phyloP scores from a whole-genome alignment of 2,888 invertebrate species.

The Rhagonycha fulva region DNA sequence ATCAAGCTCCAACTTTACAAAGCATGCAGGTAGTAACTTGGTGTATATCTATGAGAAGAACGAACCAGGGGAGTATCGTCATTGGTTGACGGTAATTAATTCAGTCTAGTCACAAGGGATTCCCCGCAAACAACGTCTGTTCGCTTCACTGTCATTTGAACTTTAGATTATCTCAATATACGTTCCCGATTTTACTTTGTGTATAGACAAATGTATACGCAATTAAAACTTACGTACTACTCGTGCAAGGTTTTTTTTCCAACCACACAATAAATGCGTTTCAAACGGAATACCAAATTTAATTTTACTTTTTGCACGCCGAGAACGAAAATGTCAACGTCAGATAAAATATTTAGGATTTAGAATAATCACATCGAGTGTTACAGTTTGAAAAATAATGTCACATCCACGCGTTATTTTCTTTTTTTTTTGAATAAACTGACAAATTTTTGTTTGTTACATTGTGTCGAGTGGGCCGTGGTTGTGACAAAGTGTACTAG shows the following conservation, averaged over 20 bases:
- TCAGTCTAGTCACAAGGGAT: conserved; percentile 46
- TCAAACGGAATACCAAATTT: not conserved
- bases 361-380: not conserved
- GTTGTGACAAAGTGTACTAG: conserved; percentile 51
- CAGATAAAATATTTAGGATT: conserved; percentile 2
- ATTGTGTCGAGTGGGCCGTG: conserved; percentile 42
- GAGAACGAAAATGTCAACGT: not conserved
- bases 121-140: conserved; percentile 44
- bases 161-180: conserved; percentile 38
- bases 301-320: not conserved
- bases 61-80: conserved; percentile 34
- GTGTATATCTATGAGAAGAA: conserved; percentile 18
- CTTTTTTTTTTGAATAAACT: conserved; percentile 22
- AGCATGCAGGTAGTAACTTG: conserved; percentile 29
- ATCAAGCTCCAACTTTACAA: conserved; percentile 27
- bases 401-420: conserved; percentile 23
- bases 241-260: not conserved
- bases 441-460: conserved; percentile 29
- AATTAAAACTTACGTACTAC: not conserved
- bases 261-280: not conserved
- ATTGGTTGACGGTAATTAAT: conserved; percentile 47
- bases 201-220: conserved; percentile 8
- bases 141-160: conserved; percentile 46
- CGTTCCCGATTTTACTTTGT: conserved; percentile 27
- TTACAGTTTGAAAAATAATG: conserved; percentile 13